These are phyloP conservation scores for Artemia sinica DNA, from an alignment of 2,888 invertebrate species.

Conservation along the genomic window DNA sequence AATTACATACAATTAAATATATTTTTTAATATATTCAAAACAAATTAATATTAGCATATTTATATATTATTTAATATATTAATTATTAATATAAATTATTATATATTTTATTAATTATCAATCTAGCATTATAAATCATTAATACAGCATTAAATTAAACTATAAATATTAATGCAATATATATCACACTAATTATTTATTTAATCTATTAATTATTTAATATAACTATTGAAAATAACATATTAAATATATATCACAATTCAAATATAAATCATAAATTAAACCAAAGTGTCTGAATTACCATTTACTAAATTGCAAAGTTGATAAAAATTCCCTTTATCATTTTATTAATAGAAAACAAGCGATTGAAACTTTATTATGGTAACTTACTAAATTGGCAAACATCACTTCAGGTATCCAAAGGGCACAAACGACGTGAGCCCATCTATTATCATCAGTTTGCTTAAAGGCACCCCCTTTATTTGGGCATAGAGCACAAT, in stretches of 20 bases:
- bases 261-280: slow-evolving; percentile 2
- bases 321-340: slow-evolving; percentile 6
- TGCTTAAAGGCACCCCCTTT: slow-evolving; percentile 97
- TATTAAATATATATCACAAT: neutral
- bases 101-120: too few relatives aligned
- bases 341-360: neutral
- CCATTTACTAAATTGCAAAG: slow-evolving; percentile 12
- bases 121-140: too few relatives aligned
- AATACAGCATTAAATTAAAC: too few relatives aligned
- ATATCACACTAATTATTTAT: too few relatives aligned
- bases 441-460: slow-evolving; percentile 87
- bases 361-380: neutral
- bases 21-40: too few relatives aligned
- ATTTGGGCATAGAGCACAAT: slow-evolving; percentile 95
- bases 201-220: too few relatives aligned
- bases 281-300: slow-evolving; percentile 12
- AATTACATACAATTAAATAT: too few relatives aligned
- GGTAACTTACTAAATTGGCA: slow-evolving; percentile 67
- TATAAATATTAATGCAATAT: too few relatives aligned
- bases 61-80: too few relatives aligned
- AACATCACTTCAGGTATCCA: slow-evolving; percentile 98
- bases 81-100: too few relatives aligned
- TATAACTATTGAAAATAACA: too few relatives aligned
- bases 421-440: slow-evolving; percentile 92
- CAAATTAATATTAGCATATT: too few relatives aligned